Base-by-base conservation (phyloP, 2,888 invertebrate species). In the Melangyna quadrimaculata region DNA sequence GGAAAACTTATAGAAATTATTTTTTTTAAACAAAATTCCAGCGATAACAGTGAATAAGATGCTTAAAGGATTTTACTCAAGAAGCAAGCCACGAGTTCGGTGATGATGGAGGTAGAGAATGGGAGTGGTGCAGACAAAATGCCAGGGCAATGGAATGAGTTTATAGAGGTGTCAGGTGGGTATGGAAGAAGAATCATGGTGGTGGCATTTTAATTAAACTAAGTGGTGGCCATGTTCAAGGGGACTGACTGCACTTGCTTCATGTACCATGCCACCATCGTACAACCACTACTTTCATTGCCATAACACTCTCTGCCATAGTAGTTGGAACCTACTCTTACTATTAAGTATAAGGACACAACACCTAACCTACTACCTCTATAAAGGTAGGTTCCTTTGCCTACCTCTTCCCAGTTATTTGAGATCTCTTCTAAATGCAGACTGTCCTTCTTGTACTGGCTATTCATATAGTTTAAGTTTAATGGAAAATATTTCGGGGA, bases 121-220 rank as follows among this genome's bases (percentile, higher is more conserved):
- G 22, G 14, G 22, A 61, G 48, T 12, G 35, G 43, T 3, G 48
- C 6, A 12, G 35, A 27, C 10, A 17, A 32, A n/a, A 10, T 27
- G 8, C 19, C 37, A 55, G 12, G n/a, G 53, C 19, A 65, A 19
- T 70, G 59, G 73, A 9, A 37, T 37, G 61, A 43, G 24, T 40
- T 9, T 61, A 27, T 8, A 59, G 10, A 17, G 22, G 14, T 2
- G n/a, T n/a, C 12, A n/a, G 29, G 43, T 14, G 40, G 24, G n/a
- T n/a, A n/a, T 8, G 22, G n/a, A 22, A 37, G 53, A 61, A 69
- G 61, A 63, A 65, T 63, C 57, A 2, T 55, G 70, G 80, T 80
- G 79, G 86, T 81, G 77, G 80, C 70, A 70, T 86, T 81, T 86
- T 86, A 86, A 86, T 86, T 86, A 81, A 86, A 86, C 86, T 86